Conservation (phyloP, 2,113 vertebrate species). For the Datnioides undecimradiatus region DNA sequence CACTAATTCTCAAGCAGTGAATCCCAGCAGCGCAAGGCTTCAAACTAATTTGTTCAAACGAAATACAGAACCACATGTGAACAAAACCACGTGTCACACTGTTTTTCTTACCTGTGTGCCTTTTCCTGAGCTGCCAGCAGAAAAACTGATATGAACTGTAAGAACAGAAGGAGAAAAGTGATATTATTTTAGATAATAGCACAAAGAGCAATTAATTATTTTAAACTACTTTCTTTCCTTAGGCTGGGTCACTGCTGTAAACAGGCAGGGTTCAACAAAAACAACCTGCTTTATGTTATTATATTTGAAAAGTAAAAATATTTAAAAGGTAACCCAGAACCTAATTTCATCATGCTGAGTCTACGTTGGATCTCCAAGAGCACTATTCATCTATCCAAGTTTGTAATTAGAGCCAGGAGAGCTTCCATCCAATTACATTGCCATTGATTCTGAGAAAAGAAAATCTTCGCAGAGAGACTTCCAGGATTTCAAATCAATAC, state of each 20-base stretch:
- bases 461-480: slow-evolving; percentile 60
- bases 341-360: slow-evolving; percentile 9
- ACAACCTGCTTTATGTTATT: neutral
- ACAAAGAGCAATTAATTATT: neutral
- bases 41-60: slow-evolving; percentile 11
- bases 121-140: slow-evolving; percentile 65
- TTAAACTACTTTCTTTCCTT: neutral
- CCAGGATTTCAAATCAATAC: slow-evolving; percentile 74
- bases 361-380: slow-evolving; percentile 20
- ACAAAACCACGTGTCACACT: neutral
- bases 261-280: neutral
- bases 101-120: slow-evolving; percentile 74
- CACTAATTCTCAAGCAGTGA: slow-evolving; percentile 24
- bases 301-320: neutral
- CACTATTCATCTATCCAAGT: slow-evolving; percentile 50
- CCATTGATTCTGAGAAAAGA: slow-evolving; percentile 68
- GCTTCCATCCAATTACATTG: slow-evolving; percentile 69
- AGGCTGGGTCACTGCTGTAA: neutral
- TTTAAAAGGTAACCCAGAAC: neutral
- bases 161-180: slow-evolving; percentile 35
- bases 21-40: neutral
- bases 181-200: neutral
- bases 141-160: slow-evolving; percentile 69
- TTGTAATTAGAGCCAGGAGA: slow-evolving; percentile 73
- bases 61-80: slow-evolving; percentile 15